Evolutionary conservation across 1,140 invertebrate genomes (phyloP).

Genomic region (Temnothorax curvispinosus): DNA sequence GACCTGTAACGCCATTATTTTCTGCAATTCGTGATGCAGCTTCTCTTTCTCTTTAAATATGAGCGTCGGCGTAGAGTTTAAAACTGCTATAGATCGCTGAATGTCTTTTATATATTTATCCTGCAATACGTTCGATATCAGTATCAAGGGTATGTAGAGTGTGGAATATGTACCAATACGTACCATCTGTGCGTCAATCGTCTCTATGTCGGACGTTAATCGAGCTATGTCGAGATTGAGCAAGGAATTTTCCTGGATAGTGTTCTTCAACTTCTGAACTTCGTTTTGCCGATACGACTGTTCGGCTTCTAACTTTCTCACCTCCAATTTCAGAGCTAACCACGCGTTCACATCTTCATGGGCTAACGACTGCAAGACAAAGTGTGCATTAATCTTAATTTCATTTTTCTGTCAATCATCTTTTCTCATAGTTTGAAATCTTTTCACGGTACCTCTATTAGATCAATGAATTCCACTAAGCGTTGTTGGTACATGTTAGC

Average conservation of each 20-base stretch:
- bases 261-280: constrained; percentile 69
- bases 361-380: constrained; percentile 37
- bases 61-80: constrained; percentile 68
- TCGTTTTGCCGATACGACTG: constrained; percentile 75
- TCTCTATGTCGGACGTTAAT: constrained; percentile 71
- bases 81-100: constrained; percentile 73
- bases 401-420: constrained; percentile 12
- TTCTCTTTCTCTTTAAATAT: constrained; percentile 71
- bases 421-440: background rate
- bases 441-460: constrained; percentile 73
- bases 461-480: constrained; percentile 73
- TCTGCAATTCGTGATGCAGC: constrained; percentile 69
- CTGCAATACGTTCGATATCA: constrained; percentile 59
- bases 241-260: constrained; percentile 50
- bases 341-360: constrained; percentile 73
- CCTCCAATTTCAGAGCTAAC: constrained; percentile 77
- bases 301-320: constrained; percentile 75
- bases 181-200: constrained; percentile 72
- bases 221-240: constrained; percentile 58
- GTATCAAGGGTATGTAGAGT: background rate
- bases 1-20: constrained; percentile 68
- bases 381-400: background rate
- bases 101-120: constrained; percentile 69
- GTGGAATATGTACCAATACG: constrained; percentile 17
- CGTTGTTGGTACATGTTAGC: constrained; percentile 63